Evolutionary conservation across 2,888 invertebrate species (phyloP), one percentile per base, ranked within the genome.

Genomic region (Phania funesta): DNA sequence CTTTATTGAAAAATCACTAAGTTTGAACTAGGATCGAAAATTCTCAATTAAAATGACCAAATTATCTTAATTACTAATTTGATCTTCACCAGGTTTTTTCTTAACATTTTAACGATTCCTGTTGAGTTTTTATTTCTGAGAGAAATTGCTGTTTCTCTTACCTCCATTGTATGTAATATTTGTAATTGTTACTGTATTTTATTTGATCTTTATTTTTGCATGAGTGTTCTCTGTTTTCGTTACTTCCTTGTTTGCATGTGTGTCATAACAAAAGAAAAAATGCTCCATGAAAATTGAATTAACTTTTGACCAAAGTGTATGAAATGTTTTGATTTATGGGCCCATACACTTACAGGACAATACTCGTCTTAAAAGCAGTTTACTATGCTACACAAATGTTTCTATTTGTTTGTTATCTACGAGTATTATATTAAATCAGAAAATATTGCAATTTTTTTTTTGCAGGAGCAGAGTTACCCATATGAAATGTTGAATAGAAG

Each of bases 211-310:
- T 0, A 56, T 7, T 8, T 44, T n/a, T n/a, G n/a, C n/a, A n/a
- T n/a, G n/a, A n/a, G n/a, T 29, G 9, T 29, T 68, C 1, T 44
- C n/a, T n/a, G n/a, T 22, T 68, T 24, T 56, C 8, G 22, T 41
- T 56, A n/a, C 16, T 22, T 20, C 18, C 7, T 0, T 56, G 56
- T 56, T 41, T 56, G 22, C 16, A 18, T n/a, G n/a, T 13, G n/a
- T 38, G n/a, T 13, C 13, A 8, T 18, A 70, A 35, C n/a, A 58
- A 11, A 26, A 68, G 38, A 48, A 80, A 77, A 74, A 84, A 58
- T 75, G 79, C 60, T 74, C 58, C 83, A 64, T 80, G 74, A 58
- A 83, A 84, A 84, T 83, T 84, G 81, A 81, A 83, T 84, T 84
- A 84, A 84, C 83, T 78, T 84, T 80, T 81, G 81, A 67, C 76